Percentiles rank a stretch among this genome's conserved stretches.
phyloP scores from a whole-genome alignment of 2,888 invertebrate species.

The Drosophila buzzatii region DNA sequence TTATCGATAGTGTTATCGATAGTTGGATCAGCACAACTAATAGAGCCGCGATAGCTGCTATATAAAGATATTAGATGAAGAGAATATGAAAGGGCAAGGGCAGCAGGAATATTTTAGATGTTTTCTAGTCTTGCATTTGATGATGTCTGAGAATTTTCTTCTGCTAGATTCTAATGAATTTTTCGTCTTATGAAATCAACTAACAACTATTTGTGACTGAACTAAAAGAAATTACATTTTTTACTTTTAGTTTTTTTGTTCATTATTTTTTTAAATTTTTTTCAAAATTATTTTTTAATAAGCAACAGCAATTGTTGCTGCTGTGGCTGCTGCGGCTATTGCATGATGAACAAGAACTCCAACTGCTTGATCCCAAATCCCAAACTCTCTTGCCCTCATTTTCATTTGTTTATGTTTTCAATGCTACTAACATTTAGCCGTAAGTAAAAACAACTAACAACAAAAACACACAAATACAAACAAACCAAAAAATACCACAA shows the following conservation, averaged over 20 bases:
- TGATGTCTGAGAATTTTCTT: not conserved
- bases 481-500: slow-evolving; percentile 17
- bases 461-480: slow-evolving; percentile 9
- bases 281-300: not conserved
- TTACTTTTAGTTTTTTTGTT: not conserved
- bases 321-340: not conserved
- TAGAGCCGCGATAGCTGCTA: too few relatives aligned
- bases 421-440: slow-evolving; percentile 41
- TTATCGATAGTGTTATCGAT: too few relatives aligned
- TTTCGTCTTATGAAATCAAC: not conserved
- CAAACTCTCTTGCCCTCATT: not conserved
- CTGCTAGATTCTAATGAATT: not conserved
- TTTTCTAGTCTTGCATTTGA: not conserved
- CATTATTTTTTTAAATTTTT: not conserved
- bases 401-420: not conserved
- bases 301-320: slow-evolving; percentile 8
- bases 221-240: not conserved
- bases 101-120: too few relatives aligned
- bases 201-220: not conserved
- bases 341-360: not conserved
- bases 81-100: too few relatives aligned
- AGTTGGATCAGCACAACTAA: too few relatives aligned
- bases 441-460: slow-evolving; percentile 53
- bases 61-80: too few relatives aligned
- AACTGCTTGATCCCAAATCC: slow-evolving; percentile 7